Percentiles rank a stretch among this genome's conserved stretches.
These are phyloP conservation scores for Celastrina argiolus DNA, from an alignment of 2,888 invertebrate species.

Conservation along the genomic window DNA sequence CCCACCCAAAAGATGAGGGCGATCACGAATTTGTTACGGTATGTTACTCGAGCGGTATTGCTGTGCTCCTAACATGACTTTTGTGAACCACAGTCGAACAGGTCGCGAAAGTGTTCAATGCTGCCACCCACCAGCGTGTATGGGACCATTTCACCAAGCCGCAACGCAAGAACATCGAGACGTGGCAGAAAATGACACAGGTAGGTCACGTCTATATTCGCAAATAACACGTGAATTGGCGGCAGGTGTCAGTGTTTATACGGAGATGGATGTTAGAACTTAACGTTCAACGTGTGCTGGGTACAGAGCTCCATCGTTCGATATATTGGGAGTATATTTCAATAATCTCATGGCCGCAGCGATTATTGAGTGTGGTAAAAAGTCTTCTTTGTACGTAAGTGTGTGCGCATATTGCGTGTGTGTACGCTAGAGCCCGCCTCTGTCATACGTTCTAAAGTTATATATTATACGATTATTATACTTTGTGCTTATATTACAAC, in stretches of 20 bases:
- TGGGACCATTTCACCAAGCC: slow-evolving; percentile 99
- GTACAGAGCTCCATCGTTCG: not conserved
- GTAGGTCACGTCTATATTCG: slow-evolving; percentile 66
- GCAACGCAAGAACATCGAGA: slow-evolving; percentile 98
- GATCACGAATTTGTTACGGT: slow-evolving; percentile 58
- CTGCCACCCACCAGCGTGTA: slow-evolving; percentile 97
- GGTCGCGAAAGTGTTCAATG: slow-evolving; percentile 98
- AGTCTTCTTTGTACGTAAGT: not conserved
- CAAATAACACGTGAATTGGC: slow-evolving; percentile 4
- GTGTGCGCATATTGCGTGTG: not conserved
- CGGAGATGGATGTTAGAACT: not conserved
- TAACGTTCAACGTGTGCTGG: not conserved
- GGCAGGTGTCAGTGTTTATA: not conserved
- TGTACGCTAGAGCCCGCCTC: not conserved
- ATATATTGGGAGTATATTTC: slow-evolving; percentile 5
- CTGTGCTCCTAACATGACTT: slow-evolving; percentile 61
- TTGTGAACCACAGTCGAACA: slow-evolving; percentile 92
- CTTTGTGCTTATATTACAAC: too few relatives aligned
- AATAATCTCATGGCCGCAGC: slow-evolving; percentile 4
- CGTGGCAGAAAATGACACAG: slow-evolving; percentile 98
- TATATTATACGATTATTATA: too few relatives aligned
- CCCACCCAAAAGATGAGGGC: slow-evolving; percentile 37
- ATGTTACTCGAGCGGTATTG: slow-evolving; percentile 53
- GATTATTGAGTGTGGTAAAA: not conserved
- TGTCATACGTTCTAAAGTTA: not conserved